Evolutionary conservation across 2,888 invertebrate species (phyloP), one percentile per base, ranked within the genome.

Genomic region (Harpalus rubripes): DNA sequence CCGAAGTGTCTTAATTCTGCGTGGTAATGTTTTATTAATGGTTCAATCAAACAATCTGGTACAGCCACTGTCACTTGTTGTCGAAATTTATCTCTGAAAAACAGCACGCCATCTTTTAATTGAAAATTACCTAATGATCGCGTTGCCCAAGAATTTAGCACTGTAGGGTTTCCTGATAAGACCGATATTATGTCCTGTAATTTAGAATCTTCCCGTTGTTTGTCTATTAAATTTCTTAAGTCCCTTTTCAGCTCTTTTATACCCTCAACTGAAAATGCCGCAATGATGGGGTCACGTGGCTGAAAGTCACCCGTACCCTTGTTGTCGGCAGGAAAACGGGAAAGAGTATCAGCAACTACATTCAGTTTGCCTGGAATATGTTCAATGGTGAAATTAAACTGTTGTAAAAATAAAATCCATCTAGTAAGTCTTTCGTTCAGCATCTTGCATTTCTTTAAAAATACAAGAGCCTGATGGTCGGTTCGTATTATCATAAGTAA

Each of bases 381-480:
- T 22, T 22, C 22, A 22, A 3, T 22, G 22, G 22, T 72, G 68
- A n/a, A n/a, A n/a, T 87, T 80, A 79, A 84, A 87, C 41, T 88
- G 87, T 79, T 87, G 88, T 1, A 88, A 16, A 5, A 84, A 84
- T 8, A 87, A 61, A 0, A 83, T 83, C 86, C 86, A 88, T 44
- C 86, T 39, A 4, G 86, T 86, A 0, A 89, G 58, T 0, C 89
- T 85, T 0, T 87, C 84, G 16, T 84, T 87, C 4, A 89, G 22
- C 1, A 22, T 22, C 3, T 22, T 22, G 22, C 22, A 22, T 22
- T 22, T 22, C 3, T 22, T 22, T 3, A 22, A 22, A 22, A 22
- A 22, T 0, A 86, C 87, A 0, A 89, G 80, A 0, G 87, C 86
- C 16, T 87, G 86, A 85, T 89, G 88, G 80, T 89, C 89, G 0